Evolutionary conservation across 2,113 vertebrate genomes (phyloP), one percentile per base, ranked within the genome.

Genomic region (Poeciliopsis prolifica): DNA sequence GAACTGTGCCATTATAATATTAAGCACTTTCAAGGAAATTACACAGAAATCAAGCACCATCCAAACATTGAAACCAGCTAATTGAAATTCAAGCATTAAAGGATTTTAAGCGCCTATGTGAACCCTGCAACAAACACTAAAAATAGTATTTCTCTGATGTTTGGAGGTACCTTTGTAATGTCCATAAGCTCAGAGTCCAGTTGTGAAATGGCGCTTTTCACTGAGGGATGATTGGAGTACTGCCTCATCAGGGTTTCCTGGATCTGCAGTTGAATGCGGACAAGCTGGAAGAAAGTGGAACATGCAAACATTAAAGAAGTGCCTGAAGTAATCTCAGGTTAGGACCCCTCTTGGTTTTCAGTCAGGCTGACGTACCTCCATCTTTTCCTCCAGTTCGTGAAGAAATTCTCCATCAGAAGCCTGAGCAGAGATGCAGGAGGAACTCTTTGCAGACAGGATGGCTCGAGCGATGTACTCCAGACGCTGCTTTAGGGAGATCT

Each of bases 361-460:
- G 33, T 14, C 30, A 4, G 71, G 81, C 87, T 14, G 0, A 24
- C 33, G 4, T 91, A 98, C 98, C 95, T 99, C 98, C 97, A 99
- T 98, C 90, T 97, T 99, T 79, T 99, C 98, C 85, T 99, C 97
- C 67, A 99, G 90, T 80, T 98, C 97, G 64, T 99, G 97, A 22
- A 99, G 94, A 80, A 99, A 99, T 93, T 99, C 98, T 29, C 98
- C 98, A 30, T 98, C 96, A 6, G 97, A 95, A 30, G 96, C 96
- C 87, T 96, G 94, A 5, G 96, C 95, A 0, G 96, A 97, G 87
- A 97, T 92, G 29, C 95, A 94, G 73, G 97, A 97, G 44, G 96
- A 98, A 72, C 98, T 99, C 94, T 97, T 99, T 7, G 98, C 98
- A 75, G 98, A 99, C 78, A 99, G 94, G 87, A 99, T 99, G 82